Evolutionary conservation across 2,888 invertebrate species (phyloP).

Genomic region (Sinodicranocentrus sp.): DNA sequence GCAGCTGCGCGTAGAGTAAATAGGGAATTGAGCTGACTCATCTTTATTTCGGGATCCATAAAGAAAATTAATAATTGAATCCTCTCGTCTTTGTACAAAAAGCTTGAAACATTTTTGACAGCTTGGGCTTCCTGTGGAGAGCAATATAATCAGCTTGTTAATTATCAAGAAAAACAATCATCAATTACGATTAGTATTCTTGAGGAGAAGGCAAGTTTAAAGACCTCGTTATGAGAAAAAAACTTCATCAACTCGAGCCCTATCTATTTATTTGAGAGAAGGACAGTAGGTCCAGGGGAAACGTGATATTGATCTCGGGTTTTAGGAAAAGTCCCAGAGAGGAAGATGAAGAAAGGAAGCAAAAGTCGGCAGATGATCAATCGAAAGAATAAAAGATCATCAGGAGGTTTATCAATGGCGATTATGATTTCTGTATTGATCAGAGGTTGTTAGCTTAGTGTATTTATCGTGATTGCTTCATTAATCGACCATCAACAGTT

Average conservation of each 20-base stretch:
- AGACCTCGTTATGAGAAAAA: conserved; percentile 36
- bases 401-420: conserved; percentile 17
- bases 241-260: not conserved
- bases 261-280: not conserved
- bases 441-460: conserved; percentile 24
- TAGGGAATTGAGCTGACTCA: conserved; percentile 41
- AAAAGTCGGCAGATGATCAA: conserved; percentile 3
- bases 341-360: not conserved
- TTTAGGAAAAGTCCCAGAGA: not conserved
- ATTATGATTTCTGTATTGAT: conserved; percentile 34
- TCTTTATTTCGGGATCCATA: conserved; percentile 43
- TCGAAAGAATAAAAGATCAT: conserved; percentile 10
- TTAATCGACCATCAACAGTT: conserved; percentile 31
- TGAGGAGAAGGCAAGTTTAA: conserved; percentile 30
- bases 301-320: conserved; percentile 53
- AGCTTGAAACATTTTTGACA: conserved; percentile 51
- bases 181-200: conserved; percentile 63
- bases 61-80: conserved; percentile 47
- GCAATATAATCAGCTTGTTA: conserved; percentile 58
- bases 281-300: conserved; percentile 34
- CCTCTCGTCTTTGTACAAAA: conserved; percentile 13
- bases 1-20: conserved; percentile 7
- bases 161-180: conserved; percentile 64
- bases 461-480: conserved; percentile 50
- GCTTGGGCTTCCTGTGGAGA: conserved; percentile 45